These are phyloP conservation scores for Chaunax sp. DNA, from an alignment of 2,797 vertebrate species.

Conservation along the genomic window DNA sequence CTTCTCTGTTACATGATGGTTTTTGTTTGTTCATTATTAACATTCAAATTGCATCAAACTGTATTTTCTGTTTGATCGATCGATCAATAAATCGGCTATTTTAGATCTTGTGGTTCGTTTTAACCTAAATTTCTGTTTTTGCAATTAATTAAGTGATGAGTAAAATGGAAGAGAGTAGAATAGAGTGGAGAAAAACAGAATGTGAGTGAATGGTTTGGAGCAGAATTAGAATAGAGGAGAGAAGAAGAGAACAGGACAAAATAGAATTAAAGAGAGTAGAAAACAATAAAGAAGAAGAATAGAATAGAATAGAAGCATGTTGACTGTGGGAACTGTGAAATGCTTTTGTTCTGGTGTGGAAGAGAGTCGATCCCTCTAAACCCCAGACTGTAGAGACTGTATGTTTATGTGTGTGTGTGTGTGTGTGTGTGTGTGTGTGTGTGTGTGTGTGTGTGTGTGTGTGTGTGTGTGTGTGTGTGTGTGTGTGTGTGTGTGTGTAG, in stretches of 20 bases:
- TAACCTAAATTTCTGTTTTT: too few relatives aligned
- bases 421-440: conserved; percentile 16
- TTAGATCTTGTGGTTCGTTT: background rate
- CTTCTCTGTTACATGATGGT: too few relatives aligned
- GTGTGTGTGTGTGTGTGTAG: conserved; percentile 12
- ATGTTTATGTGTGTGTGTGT: conserved; percentile 23
- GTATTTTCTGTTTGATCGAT: too few relatives aligned
- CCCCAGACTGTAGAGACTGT: conserved; percentile 16
- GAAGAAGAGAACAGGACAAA: background rate
- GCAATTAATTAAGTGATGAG: too few relatives aligned
- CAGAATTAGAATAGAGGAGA: background rate
- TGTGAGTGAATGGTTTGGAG: too few relatives aligned
- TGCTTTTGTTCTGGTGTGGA: conserved; percentile 30
- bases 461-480: conserved; percentile 15
- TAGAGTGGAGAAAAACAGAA: too few relatives aligned
- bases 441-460: conserved; percentile 16
- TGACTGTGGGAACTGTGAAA: conserved; percentile 32
- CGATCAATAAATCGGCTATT: too few relatives aligned
- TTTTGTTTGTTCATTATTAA: too few relatives aligned
- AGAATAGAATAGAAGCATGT: background rate
- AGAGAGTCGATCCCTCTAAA: conserved; percentile 31
- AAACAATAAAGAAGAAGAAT: background rate
- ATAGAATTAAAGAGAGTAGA: background rate
- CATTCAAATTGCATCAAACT: too few relatives aligned
- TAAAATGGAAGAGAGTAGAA: too few relatives aligned